phyloP scores from a whole-genome alignment of 2,888 invertebrate species.

The Chouioia cunea region DNA sequence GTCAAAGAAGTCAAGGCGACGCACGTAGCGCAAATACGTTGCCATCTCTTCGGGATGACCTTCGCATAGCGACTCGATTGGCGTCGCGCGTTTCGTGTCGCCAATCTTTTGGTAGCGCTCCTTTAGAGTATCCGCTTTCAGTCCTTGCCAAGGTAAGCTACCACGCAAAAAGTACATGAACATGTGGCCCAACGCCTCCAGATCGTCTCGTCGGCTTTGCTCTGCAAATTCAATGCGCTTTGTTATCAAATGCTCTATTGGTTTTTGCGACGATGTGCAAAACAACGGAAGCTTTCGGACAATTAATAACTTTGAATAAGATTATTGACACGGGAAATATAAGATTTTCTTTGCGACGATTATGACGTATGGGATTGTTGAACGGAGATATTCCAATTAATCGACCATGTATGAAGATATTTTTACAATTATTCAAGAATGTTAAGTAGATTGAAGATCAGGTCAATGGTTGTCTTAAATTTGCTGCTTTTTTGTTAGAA shows the following conservation, averaged over 20 bases:
- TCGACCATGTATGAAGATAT: too few relatives aligned
- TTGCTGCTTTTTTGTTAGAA: too few relatives aligned
- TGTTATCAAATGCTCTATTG: conserved; percentile 40
- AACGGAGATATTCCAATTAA: too few relatives aligned
- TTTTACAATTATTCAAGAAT: too few relatives aligned
- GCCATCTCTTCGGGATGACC: conserved; percentile 96
- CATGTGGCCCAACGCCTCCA: conserved; percentile 99
- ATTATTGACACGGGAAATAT: too few relatives aligned
- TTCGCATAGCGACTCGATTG: conserved; percentile 92
- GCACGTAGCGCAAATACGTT: conserved; percentile 96
- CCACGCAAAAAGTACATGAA: conserved; percentile 99
- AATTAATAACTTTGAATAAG: too few relatives aligned
- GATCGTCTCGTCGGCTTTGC: conserved; percentile 98
- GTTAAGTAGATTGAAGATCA: too few relatives aligned
- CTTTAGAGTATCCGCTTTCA: conserved; percentile 99
- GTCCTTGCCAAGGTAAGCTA: conserved; percentile 99
- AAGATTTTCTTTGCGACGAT: too few relatives aligned
- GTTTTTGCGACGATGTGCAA: not conserved
- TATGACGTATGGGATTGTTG: too few relatives aligned
- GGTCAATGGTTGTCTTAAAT: too few relatives aligned
- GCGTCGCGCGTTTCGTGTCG: conserved; percentile 98
- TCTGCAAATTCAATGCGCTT: conserved; percentile 72
- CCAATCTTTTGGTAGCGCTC: conserved; percentile 99
- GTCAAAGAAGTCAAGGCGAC: conserved; percentile 98
- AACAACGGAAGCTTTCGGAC: too few relatives aligned